These are phyloP conservation scores for Bruchidius siliquastri DNA, from an alignment of 2,888 invertebrate genomes.

Conservation along the genomic window DNA sequence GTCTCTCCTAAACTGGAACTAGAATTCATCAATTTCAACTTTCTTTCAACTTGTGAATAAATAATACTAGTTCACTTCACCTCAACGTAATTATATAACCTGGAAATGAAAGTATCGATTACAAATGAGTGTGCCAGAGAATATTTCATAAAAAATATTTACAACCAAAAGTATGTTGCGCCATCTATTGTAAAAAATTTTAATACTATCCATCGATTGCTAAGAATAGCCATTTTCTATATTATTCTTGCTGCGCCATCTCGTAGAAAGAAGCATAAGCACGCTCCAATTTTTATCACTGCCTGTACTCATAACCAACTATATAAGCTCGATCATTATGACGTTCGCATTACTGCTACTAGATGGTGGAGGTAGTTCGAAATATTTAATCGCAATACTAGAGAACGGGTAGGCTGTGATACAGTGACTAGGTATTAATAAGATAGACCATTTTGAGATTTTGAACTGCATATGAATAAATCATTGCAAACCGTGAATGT, in stretches of 20 bases:
- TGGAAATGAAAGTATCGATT: constrained; percentile 29
- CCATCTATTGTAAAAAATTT: constrained; percentile 31
- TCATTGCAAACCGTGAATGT: too few species aligned
- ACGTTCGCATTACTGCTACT: too few species aligned
- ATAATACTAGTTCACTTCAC: constrained; percentile 10
- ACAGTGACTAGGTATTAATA: too few species aligned
- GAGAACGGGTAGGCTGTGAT: too few species aligned
- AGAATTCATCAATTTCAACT: neutral
- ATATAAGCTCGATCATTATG: too few species aligned
- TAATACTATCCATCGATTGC: constrained; percentile 15
- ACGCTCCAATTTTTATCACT: neutral
- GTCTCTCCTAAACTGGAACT: too few species aligned
- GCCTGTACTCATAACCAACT: too few species aligned
- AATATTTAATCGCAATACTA: too few species aligned
- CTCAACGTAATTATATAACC: neutral
- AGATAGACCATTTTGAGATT: too few species aligned
- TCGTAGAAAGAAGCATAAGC: neutral
- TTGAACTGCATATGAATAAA: too few species aligned
- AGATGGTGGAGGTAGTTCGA: too few species aligned
- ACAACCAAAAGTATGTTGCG: constrained; percentile 19
- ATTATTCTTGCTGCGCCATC: neutral
- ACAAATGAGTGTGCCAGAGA: constrained; percentile 11
- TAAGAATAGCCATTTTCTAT: neutral
- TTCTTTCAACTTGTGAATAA: neutral
- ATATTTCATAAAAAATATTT: neutral